Conservation (phyloP, 2,113 vertebrate genomes). For the Cheilinus undulatus region DNA sequence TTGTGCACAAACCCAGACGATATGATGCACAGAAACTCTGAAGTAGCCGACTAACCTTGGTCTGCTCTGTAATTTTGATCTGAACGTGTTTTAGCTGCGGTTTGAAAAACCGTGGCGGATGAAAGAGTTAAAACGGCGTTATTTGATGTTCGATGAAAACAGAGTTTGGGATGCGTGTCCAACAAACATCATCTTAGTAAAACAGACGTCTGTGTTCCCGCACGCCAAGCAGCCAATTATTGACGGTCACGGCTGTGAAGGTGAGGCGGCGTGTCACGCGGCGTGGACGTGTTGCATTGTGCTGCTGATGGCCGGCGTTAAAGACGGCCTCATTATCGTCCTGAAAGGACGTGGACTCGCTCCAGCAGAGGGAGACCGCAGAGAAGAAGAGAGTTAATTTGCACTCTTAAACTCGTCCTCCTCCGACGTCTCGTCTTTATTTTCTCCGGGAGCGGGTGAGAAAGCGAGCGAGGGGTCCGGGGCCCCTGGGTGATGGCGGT, state of each 20-base stretch:
- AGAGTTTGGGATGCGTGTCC: neutral
- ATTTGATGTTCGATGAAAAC: neutral
- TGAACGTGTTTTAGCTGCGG: no score
- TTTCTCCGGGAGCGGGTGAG: conserved; percentile 36
- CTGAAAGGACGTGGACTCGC: conserved; percentile 53
- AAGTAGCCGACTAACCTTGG: no score
- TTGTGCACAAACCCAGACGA: no score
- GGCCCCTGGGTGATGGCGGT: conserved; percentile 26
- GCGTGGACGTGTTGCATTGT: conserved; percentile 50
- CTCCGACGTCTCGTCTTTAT: neutral
- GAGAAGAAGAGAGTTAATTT: conserved; percentile 75
- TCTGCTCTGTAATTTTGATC: no score
- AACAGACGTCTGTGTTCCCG: neutral
- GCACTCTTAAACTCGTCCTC: conserved; percentile 66
- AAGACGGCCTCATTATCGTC: conserved; percentile 71
- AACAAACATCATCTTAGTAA: conserved; percentile 3
- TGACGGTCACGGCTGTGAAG: neutral
- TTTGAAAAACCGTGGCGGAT: no score
- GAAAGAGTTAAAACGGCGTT: no score
- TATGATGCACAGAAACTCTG: no score
- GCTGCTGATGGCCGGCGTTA: conserved; percentile 33
- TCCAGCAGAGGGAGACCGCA: conserved; percentile 1
- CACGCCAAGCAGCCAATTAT: conserved; percentile 57
- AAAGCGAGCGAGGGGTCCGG: conserved; percentile 58
- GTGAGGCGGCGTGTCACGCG: conserved; percentile 42